Percentiles rank a stretch among this genome's conserved stretches.
Evolutionary conservation across 1,140 invertebrate genomes (phyloP).

Genomic region (Orius laevigatus): DNA sequence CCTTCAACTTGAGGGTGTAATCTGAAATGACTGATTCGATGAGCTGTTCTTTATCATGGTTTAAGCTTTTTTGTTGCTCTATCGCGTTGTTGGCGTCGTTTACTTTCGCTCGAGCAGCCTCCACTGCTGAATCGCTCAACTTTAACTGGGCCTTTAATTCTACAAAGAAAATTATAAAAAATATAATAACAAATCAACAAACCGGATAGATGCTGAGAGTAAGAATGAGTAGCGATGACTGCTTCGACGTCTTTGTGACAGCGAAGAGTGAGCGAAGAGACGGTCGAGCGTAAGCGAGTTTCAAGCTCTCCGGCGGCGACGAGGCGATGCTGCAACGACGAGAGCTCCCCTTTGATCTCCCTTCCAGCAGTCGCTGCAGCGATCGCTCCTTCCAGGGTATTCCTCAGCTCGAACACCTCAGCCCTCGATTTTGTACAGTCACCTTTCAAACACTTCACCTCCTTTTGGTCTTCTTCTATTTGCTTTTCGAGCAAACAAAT

Average conservation of each 20-base stretch:
- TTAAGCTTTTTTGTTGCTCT: too few relatives aligned
- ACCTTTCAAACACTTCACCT: neutral
- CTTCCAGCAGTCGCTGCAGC: neutral
- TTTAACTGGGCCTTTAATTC: too few relatives aligned
- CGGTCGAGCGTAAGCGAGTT: neutral
- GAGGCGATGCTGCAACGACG: constrained; percentile 6
- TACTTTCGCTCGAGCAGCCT: too few relatives aligned
- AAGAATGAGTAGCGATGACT: neutral
- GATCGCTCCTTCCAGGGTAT: constrained; percentile 2
- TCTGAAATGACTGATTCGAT: too few relatives aligned
- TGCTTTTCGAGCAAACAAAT: neutral
- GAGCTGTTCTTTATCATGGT: too few relatives aligned
- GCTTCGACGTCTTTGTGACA: constrained; percentile 9
- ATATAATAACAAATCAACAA: neutral
- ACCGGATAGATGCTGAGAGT: neutral
- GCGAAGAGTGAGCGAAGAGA: neutral
- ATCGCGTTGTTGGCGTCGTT: too few relatives aligned
- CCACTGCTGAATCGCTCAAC: too few relatives aligned
- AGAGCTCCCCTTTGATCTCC: constrained; percentile 3
- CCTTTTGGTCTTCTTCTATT: constrained; percentile 3
- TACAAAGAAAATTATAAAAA: too few relatives aligned
- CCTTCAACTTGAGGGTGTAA: too few relatives aligned
- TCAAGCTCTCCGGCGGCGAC: constrained; percentile 6
- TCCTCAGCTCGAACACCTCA: constrained; percentile 6
- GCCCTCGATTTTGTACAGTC: neutral